phyloP scores from a whole-genome alignment of 1,140 invertebrate species.

The Atta cephalotes region DNA sequence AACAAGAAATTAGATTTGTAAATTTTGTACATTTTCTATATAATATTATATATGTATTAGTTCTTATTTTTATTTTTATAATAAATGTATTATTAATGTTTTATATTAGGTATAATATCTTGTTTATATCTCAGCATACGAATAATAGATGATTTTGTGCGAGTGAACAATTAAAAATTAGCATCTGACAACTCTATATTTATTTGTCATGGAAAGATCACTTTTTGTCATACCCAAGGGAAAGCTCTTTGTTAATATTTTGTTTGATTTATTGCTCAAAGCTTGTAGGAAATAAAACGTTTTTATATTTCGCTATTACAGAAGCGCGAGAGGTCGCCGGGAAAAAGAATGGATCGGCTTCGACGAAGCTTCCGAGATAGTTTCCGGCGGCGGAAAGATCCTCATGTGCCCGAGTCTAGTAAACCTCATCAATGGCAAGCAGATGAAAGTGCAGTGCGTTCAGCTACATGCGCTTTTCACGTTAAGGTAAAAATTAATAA shows the following conservation, averaged over 20 bases:
- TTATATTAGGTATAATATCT: not conserved
- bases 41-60: not conserved
- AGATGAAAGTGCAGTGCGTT: constrained; percentile 98
- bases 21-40: not conserved
- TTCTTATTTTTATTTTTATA: not conserved
- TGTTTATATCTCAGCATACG: not conserved
- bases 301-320: constrained; percentile 74
- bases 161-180: constrained; percentile 11
- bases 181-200: not conserved
- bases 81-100: not conserved
- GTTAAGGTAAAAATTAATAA: constrained; percentile 91
- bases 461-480: constrained; percentile 98
- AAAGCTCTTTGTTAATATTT: not conserved
- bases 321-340: constrained; percentile 89
- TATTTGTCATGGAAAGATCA: not conserved
- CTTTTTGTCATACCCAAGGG: not conserved
- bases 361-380: constrained; percentile 96
- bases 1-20: not conserved
- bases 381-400: constrained; percentile 94
- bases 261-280: not conserved
- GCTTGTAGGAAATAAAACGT: not conserved
- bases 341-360: constrained; percentile 95
- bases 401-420: constrained; percentile 93
- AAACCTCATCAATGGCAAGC: constrained; percentile 99
- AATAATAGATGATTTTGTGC: not conserved